phyloP scores from a whole-genome alignment of 1,140 invertebrate genomes.

The Drosophila repleta region DNA sequence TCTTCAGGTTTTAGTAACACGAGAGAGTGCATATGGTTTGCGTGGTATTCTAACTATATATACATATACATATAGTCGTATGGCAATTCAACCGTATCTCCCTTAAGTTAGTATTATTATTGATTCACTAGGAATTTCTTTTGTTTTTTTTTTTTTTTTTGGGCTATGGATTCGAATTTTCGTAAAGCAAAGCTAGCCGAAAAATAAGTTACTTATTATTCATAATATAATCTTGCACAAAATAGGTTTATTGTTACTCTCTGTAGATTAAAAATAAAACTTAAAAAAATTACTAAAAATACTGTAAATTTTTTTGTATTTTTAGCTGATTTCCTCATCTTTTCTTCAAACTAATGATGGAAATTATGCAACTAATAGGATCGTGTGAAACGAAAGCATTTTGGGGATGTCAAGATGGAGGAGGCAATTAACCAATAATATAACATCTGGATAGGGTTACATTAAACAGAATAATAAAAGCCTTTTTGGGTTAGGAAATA shows the following conservation, averaged over 20 bases:
- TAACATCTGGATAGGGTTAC: conserved; percentile 3
- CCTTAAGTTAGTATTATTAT: conserved; percentile 12
- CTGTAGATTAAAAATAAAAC: background rate
- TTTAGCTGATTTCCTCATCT: background rate
- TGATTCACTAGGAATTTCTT: conserved; percentile 4
- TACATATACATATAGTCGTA: background rate
- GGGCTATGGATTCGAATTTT: background rate
- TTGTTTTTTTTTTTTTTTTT: background rate
- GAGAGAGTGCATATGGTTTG: conserved; percentile 39
- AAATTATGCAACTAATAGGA: background rate
- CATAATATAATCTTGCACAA: background rate
- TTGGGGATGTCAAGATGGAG: background rate
- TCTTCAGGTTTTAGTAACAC: conserved; percentile 38
- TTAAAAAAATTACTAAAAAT: background rate
- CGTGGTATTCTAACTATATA: conserved; percentile 26
- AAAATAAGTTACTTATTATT: background rate
- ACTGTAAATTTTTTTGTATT: background rate
- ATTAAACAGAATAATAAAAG: conserved; percentile 35
- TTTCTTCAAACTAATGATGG: background rate
- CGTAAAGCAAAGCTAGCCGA: conserved; percentile 4
- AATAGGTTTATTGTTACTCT: background rate
- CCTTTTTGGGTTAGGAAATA: conserved; percentile 45
- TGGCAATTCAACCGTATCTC: conserved; percentile 13
- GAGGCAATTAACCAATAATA: conserved; percentile 28
- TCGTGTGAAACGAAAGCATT: background rate